Base-by-base conservation (phyloP, 2,888 invertebrate species). In the Phaedon cochleariae region DNA sequence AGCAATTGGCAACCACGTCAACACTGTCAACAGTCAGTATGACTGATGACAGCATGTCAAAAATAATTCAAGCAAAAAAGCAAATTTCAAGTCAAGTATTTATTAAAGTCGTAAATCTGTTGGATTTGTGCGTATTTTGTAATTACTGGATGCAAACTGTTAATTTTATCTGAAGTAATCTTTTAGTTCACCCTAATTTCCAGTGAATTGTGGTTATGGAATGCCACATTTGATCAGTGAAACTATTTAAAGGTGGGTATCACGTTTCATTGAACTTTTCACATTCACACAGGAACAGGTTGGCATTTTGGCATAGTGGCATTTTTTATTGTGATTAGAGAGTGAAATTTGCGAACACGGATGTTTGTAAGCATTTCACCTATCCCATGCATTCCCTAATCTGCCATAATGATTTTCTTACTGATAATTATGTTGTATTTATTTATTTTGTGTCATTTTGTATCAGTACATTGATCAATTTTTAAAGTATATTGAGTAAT, bases 241-340 rank as follows among this genome's bases (percentile, higher is more conserved):
- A 41, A 45, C 29, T 55, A 21, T 55, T 41, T 21, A n/a, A 34
- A 55, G 55, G 55, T 41, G 26, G 29, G 55, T 55, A 55, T 55
- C 37, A 41, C 41, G 55, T 55, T 55, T 55, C 45, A 37, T 54
- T 54, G 41, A 55, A 45, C 37, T 41, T 15, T 41, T 18, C 15
- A 21, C 5, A 22, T 41, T 18, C 15, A 21, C 5, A 22, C n/a
- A n/a, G n/a, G 45, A 55, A 55, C 55, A 55, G 55, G 55, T 55
- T 55, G 55, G 55, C 55, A 45, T 22, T 41, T 17, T 37, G 1
- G 18, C 29, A 55, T 55, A 55, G n/a, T 41, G 21, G 22, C 15
- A 37, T 37, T 37, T 17, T 18, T 18, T 18, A 17, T 20, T 54
- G 54, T 52, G 1, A 34, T 37, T 26, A 7, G 26, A 3, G 7